phyloP scores from a whole-genome alignment of 35 echinoderm and acorn worm species.

The Heliocidaris erythrogramma region DNA sequence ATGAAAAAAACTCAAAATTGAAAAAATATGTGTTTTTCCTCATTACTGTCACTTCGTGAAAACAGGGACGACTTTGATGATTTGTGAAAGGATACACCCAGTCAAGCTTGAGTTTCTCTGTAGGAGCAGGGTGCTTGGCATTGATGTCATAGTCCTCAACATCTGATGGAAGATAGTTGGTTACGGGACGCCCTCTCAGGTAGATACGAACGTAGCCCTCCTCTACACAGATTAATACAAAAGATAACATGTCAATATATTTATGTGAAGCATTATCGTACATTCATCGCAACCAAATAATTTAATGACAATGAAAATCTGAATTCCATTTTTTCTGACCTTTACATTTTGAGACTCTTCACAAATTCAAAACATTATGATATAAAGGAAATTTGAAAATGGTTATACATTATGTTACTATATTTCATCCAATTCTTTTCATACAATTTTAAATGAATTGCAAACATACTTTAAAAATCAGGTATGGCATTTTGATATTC shows the following conservation, averaged over 20 bases:
- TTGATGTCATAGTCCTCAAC: slow-evolving; percentile 70
- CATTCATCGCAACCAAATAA: background rate
- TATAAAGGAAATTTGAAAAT: too few species aligned
- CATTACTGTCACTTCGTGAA: too few species aligned
- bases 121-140: slow-evolving; percentile 61
- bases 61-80: too few species aligned
- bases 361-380: too few species aligned
- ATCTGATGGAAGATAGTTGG: slow-evolving; percentile 75
- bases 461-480: too few species aligned
- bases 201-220: slow-evolving; percentile 90
- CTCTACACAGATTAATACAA: slow-evolving; percentile 50
- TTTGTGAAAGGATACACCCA: slow-evolving; percentile 99
- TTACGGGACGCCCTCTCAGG: slow-evolving; percentile 81
- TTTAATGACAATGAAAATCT: background rate
- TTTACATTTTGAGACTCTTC: background rate
- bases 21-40: too few species aligned
- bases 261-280: background rate
- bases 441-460: too few species aligned
- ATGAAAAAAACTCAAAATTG: too few species aligned
- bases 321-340: background rate
- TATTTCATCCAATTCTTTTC: too few species aligned
- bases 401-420: too few species aligned
- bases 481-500: too few species aligned
- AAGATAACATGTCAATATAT: background rate
- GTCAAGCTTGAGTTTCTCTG: slow-evolving; percentile 88